A percentile compares a stretch with the other conserved stretches of the same genome.
Evolutionary conservation across 2,113 vertebrate genomes (phyloP).

Genomic region (Ibidorhyncha struthersii): DNA sequence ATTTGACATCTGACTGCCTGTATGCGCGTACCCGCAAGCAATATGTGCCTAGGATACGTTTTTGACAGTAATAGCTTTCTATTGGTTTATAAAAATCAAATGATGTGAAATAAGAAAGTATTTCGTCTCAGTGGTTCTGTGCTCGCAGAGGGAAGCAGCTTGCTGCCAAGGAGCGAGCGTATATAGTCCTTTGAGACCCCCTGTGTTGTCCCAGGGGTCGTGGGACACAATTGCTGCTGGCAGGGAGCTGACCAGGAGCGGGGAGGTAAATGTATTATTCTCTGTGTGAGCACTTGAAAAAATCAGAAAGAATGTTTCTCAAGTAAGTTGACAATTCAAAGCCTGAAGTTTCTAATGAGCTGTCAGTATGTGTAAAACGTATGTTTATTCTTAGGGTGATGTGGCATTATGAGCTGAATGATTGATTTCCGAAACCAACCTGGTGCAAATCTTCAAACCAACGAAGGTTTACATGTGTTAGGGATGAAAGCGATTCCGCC

Average conservation of each 20-base stretch:
- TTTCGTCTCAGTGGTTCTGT: not conserved
- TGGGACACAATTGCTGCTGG: not conserved
- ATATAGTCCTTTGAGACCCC: not conserved
- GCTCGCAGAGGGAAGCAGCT: not conserved
- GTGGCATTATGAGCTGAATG: not conserved
- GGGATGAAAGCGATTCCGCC: not conserved
- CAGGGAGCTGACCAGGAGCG: not conserved
- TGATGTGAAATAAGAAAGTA: not conserved
- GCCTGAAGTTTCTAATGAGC: not conserved
- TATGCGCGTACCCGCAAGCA: not conserved
- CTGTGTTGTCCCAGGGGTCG: not conserved
- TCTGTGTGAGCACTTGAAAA: not conserved
- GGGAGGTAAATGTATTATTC: not conserved
- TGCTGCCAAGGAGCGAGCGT: not conserved
- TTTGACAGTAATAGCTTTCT: not conserved
- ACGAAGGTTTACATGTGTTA: not conserved
- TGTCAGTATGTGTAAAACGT: not conserved
- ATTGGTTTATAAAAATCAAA: not conserved
- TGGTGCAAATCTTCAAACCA: not conserved
- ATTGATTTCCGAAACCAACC: not conserved
- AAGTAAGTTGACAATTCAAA: not conserved
- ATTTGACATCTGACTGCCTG: not conserved
- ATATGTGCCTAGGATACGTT: not conserved
- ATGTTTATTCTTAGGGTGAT: not conserved
- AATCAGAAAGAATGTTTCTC: not conserved